Base-by-base conservation (phyloP, 2,888 invertebrate species). In the Tridacna gigas region DNA sequence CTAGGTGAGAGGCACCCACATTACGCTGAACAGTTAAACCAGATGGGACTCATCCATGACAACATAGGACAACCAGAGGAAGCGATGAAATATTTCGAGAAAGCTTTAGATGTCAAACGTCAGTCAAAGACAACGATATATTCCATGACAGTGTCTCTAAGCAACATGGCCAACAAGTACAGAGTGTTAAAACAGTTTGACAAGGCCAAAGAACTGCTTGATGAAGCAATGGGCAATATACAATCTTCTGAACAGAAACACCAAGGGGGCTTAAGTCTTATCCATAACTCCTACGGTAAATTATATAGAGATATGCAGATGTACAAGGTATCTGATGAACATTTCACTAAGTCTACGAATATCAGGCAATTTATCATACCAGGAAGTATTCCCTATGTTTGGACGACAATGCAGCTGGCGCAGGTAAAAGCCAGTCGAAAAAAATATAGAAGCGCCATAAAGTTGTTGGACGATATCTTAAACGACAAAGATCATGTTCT, bases 11-110 rank as follows among this genome's bases (percentile, higher is more conserved):
- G 77, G 25, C 84, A 87, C 65, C 79, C 80, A 11, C 22, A 56
- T 28, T 85, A 89, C 47, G 89, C 87, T 0, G 75, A 84, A 0
- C 63, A 80, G 25, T 85, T 84, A 75, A 89, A 90, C 73, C 90
- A 91, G 79, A 84, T 90, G 48, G 91, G 90, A 28, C 75, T 91
- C 5, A 71, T 89, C 45, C 86, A 87, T 71, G 84, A 87, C 47
- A 84, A 84, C 61, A 85, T 69, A 71, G 84, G 89, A 28, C 86
- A 89, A 15, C 73, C 74, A 22, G 71, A 81, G 4, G 84, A 82
- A 61, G 89, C 91, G 13, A 51, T 84, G 15, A 65, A 84, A 48
- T 88, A 85, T 75, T 91, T 83, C 76, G 65, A 81, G 73, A 73
- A 84, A 60, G 86, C 88, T 2, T 74, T 89, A 11, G 80, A 84